Base-by-base conservation (phyloP, 2,797 vertebrate species). In the Oreochromis grahami region DNA sequence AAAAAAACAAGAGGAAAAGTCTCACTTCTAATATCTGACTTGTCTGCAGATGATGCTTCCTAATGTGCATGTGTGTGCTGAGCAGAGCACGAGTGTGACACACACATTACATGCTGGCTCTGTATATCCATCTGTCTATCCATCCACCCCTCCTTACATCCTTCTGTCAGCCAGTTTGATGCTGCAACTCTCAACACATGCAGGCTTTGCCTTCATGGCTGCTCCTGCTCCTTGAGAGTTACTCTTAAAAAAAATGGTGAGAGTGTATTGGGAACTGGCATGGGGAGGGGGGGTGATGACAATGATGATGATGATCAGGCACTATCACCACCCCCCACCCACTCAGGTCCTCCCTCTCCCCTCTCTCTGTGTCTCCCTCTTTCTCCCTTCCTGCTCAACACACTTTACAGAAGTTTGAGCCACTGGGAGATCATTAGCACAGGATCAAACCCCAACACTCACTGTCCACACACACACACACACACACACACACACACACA, bases 371-470 rank as follows among this genome's bases (percentile, higher is more conserved):
- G 19, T 48, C 65, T 85, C 81, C 29, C 70, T 85, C 79, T 72
- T 55, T 84, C 84, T 88, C 78, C 6, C 60, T 86, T 84, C 77
- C 87, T 90, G 77, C 88, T 92, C 86, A 86, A 79, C 87, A 90
- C 87, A 87, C 93, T 93, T 89, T 90, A 85, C 85, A 91, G 88
- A 92, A 90, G 92, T 94, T 93, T 90, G 91, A 95, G 86, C 95
- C 93, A 93, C 93, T 93, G 94, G 94, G 94, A 95, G 91, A 94
- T 95, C 93, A 95, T 95, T 95, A 95, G 93, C 91, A 93, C 89
- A 91, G 91, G 92, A 95, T 94, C 92, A 95, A 94, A 94, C 93
- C 86, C 84, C 80, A 72, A 80, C 87, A 88, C 81, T 89, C 90
- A 88, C 87, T 90, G 86, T 90, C 87, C 91, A 80, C 84, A 81